Conservation (phyloP, 2,113 vertebrate species). For the Casuarius casuarius region DNA sequence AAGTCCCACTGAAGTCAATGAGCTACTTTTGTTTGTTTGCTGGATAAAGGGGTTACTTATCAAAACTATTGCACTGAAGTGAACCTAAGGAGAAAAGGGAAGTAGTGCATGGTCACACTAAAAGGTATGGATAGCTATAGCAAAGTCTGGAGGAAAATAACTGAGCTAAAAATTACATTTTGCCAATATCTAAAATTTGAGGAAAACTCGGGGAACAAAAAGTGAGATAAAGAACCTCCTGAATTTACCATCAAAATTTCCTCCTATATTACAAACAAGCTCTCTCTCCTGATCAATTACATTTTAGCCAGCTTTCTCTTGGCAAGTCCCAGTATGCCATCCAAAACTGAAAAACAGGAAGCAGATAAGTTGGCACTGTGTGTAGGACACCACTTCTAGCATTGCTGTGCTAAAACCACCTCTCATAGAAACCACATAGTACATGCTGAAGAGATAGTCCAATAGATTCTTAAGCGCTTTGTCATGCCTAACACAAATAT, state of each 20-base stretch:
- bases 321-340: fast-evolving
- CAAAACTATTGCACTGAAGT: not conserved
- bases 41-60: not conserved
- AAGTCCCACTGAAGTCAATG: not conserved
- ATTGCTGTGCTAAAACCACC: not conserved
- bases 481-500: not conserved
- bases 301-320: not conserved
- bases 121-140: not conserved
- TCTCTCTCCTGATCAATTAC: not conserved
- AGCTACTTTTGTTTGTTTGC: fast-evolving
- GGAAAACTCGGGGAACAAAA: not conserved
- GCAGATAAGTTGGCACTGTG: not conserved
- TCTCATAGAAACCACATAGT: not conserved
- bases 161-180: not conserved
- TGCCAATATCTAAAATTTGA: not conserved
- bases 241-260: not conserved
- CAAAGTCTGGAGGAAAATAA: not conserved
- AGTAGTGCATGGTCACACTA: not conserved
- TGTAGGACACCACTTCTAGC: not conserved
- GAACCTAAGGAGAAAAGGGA: not conserved
- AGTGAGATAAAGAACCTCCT: not conserved
- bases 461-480: not conserved
- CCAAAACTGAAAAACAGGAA: not conserved
- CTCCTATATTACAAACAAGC: not conserved
- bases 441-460: not conserved